Percentiles rank a stretch among this genome's conserved stretches.
phyloP scores from a whole-genome alignment of 2,888 invertebrate genomes.

The Phengaris arion region DNA sequence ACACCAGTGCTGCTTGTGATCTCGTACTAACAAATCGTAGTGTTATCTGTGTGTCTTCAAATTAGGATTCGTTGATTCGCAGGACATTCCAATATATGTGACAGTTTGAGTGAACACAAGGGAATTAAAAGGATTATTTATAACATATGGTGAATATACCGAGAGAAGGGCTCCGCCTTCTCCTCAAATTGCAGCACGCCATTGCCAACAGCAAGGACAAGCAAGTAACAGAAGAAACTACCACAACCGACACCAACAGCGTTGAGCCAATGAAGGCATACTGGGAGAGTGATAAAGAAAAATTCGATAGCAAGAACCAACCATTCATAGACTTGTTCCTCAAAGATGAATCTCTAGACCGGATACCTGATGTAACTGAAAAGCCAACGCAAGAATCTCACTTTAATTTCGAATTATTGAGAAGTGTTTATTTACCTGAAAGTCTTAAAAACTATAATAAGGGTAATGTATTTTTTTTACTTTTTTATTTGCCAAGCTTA shows the following conservation, averaged over 20 bases:
- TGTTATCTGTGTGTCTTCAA: conserved; percentile 79
- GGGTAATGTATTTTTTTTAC: conserved; percentile 66
- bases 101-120: conserved; percentile 63
- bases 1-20: conserved; percentile 55
- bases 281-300: conserved; percentile 69
- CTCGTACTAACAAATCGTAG: conserved; percentile 55
- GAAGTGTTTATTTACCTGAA: conserved; percentile 59
- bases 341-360: conserved; percentile 57
- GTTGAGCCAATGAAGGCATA: conserved; percentile 69
- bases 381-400: conserved; percentile 68
- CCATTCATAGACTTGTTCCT: conserved; percentile 65
- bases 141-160: conserved; percentile 72
- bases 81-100: conserved; percentile 73
- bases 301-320: conserved; percentile 57
- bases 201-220: conserved; percentile 52
- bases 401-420: conserved; percentile 64
- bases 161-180: conserved; percentile 71
- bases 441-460: conserved; percentile 54
- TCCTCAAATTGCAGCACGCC: conserved; percentile 60
- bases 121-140: conserved; percentile 57
- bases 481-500: conserved; percentile 40
- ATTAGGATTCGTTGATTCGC: conserved; percentile 77
- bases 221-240: conserved; percentile 49
- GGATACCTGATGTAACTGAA: conserved; percentile 67
- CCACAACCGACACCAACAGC: conserved; percentile 45